Conservation (phyloP, 2,888 invertebrate species). For the Cristatella mucedo region DNA sequence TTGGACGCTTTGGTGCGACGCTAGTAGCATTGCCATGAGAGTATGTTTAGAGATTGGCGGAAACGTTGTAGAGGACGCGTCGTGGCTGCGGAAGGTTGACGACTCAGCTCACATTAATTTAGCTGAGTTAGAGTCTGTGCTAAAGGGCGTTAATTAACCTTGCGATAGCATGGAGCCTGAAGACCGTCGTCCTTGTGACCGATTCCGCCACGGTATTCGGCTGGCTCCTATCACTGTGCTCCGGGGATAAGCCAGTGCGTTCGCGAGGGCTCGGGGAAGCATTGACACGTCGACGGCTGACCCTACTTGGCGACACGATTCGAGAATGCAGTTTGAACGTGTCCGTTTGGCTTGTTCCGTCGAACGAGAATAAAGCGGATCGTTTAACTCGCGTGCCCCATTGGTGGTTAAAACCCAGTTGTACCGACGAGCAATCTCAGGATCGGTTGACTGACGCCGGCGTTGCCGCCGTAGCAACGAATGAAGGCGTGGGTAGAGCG, state of each 20-base stretch:
- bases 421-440: too few species aligned
- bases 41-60: slow-evolving; percentile 8
- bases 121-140: slow-evolving; percentile 9
- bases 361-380: slow-evolving; percentile 4
- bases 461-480: background rate
- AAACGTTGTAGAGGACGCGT: slow-evolving; percentile 9
- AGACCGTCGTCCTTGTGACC: background rate
- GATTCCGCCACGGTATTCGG: slow-evolving; percentile 9
- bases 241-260: too few species aligned
- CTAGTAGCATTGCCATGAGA: slow-evolving; percentile 9
- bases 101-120: slow-evolving; percentile 2
- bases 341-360: background rate
- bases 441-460: too few species aligned
- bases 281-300: too few species aligned
- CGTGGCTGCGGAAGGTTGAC: slow-evolving; percentile 8
- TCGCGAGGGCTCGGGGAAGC: too few species aligned
- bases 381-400: slow-evolving; percentile 2
- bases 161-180: slow-evolving; percentile 8
- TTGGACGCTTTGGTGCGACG: slow-evolving; percentile 11
- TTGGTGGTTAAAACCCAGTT: slow-evolving; percentile 5
- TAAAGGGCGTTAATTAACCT: slow-evolving; percentile 8
- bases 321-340: background rate
- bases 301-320: too few species aligned
- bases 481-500: background rate
- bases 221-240: slow-evolving; percentile 5